Evolutionary conservation across 2,797 vertebrate species (phyloP).

Genomic region (Lacerta agilis): DNA sequence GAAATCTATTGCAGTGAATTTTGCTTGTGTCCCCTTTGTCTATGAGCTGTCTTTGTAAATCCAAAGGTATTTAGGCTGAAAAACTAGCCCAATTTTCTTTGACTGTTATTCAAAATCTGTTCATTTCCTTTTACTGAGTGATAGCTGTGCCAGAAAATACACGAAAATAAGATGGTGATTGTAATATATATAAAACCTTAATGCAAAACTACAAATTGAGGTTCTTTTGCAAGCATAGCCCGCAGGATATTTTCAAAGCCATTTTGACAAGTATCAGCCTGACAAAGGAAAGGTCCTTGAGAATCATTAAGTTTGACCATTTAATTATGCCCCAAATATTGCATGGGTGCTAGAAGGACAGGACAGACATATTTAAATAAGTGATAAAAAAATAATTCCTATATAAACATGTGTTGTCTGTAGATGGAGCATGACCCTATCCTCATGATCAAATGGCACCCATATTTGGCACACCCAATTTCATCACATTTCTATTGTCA

Average conservation of each 20-base stretch:
- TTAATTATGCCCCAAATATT: conserved; percentile 1
- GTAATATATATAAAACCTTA: no score
- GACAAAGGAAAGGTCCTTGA: background rate
- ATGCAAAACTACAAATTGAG: background rate
- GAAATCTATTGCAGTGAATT: conserved; percentile 79
- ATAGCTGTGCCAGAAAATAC: conserved; percentile 32
- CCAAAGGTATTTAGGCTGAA: conserved; percentile 75
- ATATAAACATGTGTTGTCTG: background rate
- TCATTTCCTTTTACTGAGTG: conserved; percentile 57
- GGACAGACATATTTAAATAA: background rate
- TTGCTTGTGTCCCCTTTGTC: conserved; percentile 75
- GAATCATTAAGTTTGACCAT: conserved; percentile 17
- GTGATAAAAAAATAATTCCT: background rate
- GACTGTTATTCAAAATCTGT: conserved; percentile 48
- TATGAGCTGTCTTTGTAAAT: conserved; percentile 74
- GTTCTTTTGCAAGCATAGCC: conserved; percentile 8
- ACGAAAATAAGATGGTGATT: conserved; percentile 6
- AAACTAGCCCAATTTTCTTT: conserved; percentile 69
- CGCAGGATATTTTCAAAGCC: conserved; percentile 49
- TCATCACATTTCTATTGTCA: background rate
- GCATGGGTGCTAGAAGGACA: background rate
- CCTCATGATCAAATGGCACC: background rate
- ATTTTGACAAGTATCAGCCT: conserved; percentile 28
- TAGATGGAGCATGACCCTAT: background rate
- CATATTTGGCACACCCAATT: background rate